Evolutionary conservation across 1,140 invertebrate species (phyloP).

Genomic region (Eumeta japonica): DNA sequence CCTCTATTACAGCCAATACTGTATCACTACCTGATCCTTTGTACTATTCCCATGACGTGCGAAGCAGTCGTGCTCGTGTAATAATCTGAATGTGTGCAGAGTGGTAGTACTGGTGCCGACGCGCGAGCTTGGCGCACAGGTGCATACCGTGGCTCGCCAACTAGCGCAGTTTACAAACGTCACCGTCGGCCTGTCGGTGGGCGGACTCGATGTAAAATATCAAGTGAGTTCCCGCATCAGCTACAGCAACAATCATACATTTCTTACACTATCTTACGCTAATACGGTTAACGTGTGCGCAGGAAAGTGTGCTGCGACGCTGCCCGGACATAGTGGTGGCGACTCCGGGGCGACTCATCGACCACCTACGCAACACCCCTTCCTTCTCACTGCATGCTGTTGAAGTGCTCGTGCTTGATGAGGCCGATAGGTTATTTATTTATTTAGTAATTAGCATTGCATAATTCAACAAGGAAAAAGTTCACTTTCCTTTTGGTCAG

Average conservation of each 20-base stretch:
- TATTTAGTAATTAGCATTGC: background rate
- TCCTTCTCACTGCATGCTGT: conserved; percentile 87
- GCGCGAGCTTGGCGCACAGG: conserved; percentile 93
- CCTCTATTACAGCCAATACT: too few species aligned
- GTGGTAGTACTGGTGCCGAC: conserved; percentile 95
- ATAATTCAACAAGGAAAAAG: background rate
- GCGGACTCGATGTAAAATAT: conserved; percentile 91
- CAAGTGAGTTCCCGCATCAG: conserved; percentile 64
- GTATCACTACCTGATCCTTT: too few species aligned
- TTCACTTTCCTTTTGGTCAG: background rate
- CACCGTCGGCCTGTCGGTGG: conserved; percentile 80
- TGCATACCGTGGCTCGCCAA: conserved; percentile 91
- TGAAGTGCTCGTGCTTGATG: conserved; percentile 93
- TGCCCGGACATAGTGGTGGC: conserved; percentile 97
- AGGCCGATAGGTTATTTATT: conserved; percentile 80
- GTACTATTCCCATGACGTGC: too few species aligned
- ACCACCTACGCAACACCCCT: conserved; percentile 94
- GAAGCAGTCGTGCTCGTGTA: too few species aligned
- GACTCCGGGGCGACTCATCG: conserved; percentile 95
- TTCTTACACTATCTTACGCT: too few species aligned
- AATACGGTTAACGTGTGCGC: too few species aligned
- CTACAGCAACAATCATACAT: conserved; percentile 8
- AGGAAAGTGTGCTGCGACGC: conserved; percentile 82
- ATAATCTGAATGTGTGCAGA: conserved; percentile 14
- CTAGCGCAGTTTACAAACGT: conserved; percentile 84